phyloP scores from a whole-genome alignment of 1,140 invertebrate species.

The Onthophagus taurus region DNA sequence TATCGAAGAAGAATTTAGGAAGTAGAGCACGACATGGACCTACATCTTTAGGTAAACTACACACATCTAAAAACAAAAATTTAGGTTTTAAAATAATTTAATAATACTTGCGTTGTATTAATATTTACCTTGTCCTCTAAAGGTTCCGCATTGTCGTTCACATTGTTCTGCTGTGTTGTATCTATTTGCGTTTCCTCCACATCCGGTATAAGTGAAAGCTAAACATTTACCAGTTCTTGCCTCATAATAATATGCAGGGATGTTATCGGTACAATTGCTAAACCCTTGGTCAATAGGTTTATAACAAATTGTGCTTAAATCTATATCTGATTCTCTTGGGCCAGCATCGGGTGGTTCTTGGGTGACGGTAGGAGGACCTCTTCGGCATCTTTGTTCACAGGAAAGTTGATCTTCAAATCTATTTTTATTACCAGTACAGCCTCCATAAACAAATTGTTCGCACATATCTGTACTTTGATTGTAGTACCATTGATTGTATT shows the following conservation, averaged over 20 bases:
- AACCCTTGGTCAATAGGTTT: constrained; percentile 49
- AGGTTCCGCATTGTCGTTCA: constrained; percentile 64
- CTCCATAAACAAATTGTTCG: constrained; percentile 68
- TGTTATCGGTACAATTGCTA: constrained; percentile 60
- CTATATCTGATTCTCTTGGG: neutral
- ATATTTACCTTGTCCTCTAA: constrained; percentile 56
- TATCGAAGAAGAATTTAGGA: constrained; percentile 62
- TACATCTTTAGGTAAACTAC: constrained; percentile 47
- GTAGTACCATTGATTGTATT: constrained; percentile 63
- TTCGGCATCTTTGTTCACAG: constrained; percentile 47
- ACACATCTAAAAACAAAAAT: constrained; percentile 44
- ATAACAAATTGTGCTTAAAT: constrained; percentile 50
- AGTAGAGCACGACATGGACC: constrained; percentile 58
- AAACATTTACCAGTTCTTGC: constrained; percentile 46
- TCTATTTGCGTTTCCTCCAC: constrained; percentile 74
- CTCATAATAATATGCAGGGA: constrained; percentile 70
- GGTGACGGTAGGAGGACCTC: constrained; percentile 4
- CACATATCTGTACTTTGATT: constrained; percentile 56
- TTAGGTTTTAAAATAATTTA: neutral
- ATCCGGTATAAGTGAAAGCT: constrained; percentile 71
- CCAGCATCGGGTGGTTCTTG: neutral
- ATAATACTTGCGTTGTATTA: neutral
- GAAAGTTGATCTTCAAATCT: constrained; percentile 52
- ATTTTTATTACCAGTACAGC: constrained; percentile 86
- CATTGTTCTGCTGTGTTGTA: constrained; percentile 73